Percentiles rank a stretch among this genome's conserved stretches.
phyloP scores from a whole-genome alignment of 2,888 invertebrate species.

The Clivina fossor region DNA sequence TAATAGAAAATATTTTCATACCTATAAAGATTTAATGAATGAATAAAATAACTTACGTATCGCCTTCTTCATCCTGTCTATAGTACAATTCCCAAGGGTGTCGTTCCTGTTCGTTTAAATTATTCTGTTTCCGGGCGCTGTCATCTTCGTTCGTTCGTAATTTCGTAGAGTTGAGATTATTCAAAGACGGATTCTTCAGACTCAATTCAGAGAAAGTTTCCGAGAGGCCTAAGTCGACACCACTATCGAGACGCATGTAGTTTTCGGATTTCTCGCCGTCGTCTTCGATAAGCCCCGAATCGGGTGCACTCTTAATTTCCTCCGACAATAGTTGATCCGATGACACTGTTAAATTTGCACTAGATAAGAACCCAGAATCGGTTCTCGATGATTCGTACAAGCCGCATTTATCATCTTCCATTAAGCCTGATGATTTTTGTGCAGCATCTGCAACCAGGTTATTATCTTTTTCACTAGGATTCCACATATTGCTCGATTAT shows the following conservation, averaged over 20 bases:
- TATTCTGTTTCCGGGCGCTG: constrained; percentile 37
- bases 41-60: constrained; percentile 71
- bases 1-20: neutral
- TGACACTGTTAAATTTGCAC: constrained; percentile 45
- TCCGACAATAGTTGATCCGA: constrained; percentile 47
- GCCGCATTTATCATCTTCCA: constrained; percentile 45
- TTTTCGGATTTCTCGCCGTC: constrained; percentile 39
- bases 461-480: constrained; percentile 24
- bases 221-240: constrained; percentile 61
- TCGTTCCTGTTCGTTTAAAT: constrained; percentile 41
- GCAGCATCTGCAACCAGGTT: constrained; percentile 46
- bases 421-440: constrained; percentile 42
- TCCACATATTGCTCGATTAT: constrained; percentile 24
- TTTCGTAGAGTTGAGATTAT: constrained; percentile 47
- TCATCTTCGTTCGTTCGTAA: constrained; percentile 38
- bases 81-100: constrained; percentile 68
- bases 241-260: constrained; percentile 66
- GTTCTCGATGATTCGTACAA: constrained; percentile 44
- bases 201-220: constrained; percentile 65
- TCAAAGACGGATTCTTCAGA: constrained; percentile 52
- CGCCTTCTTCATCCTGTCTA: constrained; percentile 80
- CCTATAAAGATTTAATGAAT: constrained; percentile 12
- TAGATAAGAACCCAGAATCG: constrained; percentile 52
- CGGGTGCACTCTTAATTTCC: constrained; percentile 33
- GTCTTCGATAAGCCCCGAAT: constrained; percentile 37